Base-by-base conservation (phyloP, 2,888 invertebrate species). In the Chromoteleia sp. region DNA sequence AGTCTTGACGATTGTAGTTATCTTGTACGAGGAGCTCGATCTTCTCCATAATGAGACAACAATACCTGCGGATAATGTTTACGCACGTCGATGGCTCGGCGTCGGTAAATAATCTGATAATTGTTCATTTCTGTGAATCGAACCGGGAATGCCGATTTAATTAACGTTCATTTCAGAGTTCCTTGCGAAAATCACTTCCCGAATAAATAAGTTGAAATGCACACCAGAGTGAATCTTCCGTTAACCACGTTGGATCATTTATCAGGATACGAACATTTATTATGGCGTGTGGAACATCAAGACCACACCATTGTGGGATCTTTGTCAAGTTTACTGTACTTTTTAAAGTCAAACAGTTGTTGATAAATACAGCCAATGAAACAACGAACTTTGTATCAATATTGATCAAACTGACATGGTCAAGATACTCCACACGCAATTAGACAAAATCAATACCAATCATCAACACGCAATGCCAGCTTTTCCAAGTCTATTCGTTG, bases 121-220 rank as follows among this genome's bases (percentile, higher is more conserved):
- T 74, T 74, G 74, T 74, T 65, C 56, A 33, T 74, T 75, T 75
- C 74, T 75, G 48, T 58, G 65, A 75, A 75, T 65, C 65, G 45
- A 45, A 39, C 63, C 63, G 43, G 30, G 52, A 73, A 63, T n/a
- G 52, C 14, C 14, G 54, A 21, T 63, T 63, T 73, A 73, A 73
- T 73, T 61, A 73, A 41, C 50, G 59, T 48, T 59, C 59, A 29
- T 70, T 71, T 59, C 41, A 59, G 25, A 45, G 71, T 63, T 63
- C 12, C 52, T 41, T 14, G 52, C 12, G 39, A 61, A 73, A 73
- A 30, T 29, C 15, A 56, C 63, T 74, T 74, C 63, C 74, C 74
- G 63, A 74, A 74, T 63, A 48, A 74, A 74, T 56, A 74, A 74
- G 56, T 58, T 58, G 63, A 54, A 74, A 58, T 43, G 17, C 48